Base-by-base conservation (phyloP, 2,113 vertebrate genomes). In the Electrona antarctica region DNA sequence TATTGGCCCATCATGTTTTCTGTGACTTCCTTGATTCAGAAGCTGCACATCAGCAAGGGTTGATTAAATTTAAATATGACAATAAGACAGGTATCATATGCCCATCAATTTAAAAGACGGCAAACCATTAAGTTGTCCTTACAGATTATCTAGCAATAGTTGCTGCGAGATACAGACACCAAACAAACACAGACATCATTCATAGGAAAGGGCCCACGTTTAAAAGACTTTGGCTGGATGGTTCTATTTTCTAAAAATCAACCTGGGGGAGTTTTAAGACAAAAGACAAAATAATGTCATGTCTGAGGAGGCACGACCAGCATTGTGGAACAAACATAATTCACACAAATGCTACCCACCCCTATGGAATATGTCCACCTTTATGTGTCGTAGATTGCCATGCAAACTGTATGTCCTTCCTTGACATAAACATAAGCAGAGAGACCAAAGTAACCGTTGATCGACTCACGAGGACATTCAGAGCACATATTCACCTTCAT, bases 401-500 rank as follows among this genome's bases (percentile, higher is more conserved):
- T 21, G 9, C 63, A 71, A 29, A 56, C 68, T 64, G 51, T n/a
- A 62, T 56, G 9, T n/a, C 12, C 6, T 1, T 7, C 0, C n/a
- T 67, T 52, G 4, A 48, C 67, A 71, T 69, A 33, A 41, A 61
- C 59, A 71, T 28, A 57, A 21, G 52, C 21, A 60, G 15, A 54
- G 55, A 48, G 21, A 8, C 50, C 55, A 41, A 49, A 15, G 5
- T 8, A 14, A 54, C 47, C 7, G n/a, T 54, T 41, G 33, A 41
- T 41, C 3, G 70, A 58, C 10, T 59, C 1, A 49, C 29, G 57
- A 45, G 54, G 69, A 62, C 72, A 74, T 67, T 73, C 61, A 71
- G n/a, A 82, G 73, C 78, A 73, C 12, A 33, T 69, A 33, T 69
- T 62, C 74, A 29, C 57, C 76, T 84, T 71, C 80, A 86, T 85